Percentiles rank a stretch among this genome's conserved stretches.
Conservation (phyloP, 2,888 invertebrate genomes). For the Mythimna loreyi region DNA sequence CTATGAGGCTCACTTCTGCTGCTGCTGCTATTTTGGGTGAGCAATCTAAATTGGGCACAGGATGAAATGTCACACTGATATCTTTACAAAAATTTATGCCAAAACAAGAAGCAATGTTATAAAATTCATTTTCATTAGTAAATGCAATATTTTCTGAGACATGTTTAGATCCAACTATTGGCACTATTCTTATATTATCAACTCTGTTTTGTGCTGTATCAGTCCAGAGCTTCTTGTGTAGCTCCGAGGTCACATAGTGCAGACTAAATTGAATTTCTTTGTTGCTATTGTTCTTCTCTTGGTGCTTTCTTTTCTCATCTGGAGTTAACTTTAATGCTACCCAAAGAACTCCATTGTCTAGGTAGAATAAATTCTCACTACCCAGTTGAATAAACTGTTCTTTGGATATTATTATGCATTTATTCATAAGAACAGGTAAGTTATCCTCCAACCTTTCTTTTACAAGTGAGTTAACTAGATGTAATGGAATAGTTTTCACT, state of each 20-base stretch:
- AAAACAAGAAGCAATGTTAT: constrained; percentile 78
- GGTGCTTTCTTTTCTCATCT: constrained; percentile 74
- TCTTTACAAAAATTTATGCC: constrained; percentile 71
- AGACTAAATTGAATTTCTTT: constrained; percentile 76
- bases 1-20: constrained; percentile 83
- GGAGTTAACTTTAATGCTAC: constrained; percentile 79
- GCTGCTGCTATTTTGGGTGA: constrained; percentile 84
- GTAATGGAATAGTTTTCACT: constrained; percentile 76
- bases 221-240: constrained; percentile 83
- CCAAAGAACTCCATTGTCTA: constrained; percentile 87
- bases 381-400: constrained; percentile 83
- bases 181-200: constrained; percentile 81
- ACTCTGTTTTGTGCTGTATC: constrained; percentile 66
- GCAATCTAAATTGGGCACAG: constrained; percentile 79
- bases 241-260: constrained; percentile 79
- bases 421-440: constrained; percentile 76
- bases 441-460: constrained; percentile 76
- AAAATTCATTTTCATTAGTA: constrained; percentile 81
- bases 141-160: constrained; percentile 75
- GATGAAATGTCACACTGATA: constrained; percentile 80
- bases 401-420: constrained; percentile 83
- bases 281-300: constrained; percentile 65
- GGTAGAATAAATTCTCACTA: constrained; percentile 86
- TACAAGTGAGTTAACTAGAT: constrained; percentile 72
- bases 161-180: constrained; percentile 79